Base-by-base conservation (phyloP, 1,140 invertebrate genomes). In the Atta texana region DNA sequence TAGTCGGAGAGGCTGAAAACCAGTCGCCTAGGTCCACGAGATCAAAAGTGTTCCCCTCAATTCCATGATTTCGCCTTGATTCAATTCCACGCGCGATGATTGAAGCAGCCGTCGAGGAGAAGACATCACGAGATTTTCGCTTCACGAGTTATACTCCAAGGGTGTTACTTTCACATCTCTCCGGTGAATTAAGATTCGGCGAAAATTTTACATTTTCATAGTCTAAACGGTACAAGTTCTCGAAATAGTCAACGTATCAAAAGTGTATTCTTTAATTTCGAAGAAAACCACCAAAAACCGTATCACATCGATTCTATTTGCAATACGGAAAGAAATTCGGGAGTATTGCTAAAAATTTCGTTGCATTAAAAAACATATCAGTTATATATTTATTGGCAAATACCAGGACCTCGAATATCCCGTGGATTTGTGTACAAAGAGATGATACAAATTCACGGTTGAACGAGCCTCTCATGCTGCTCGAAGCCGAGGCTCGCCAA, bases 21-120 rank as follows among this genome's bases (percentile, higher is more conserved):
- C 14, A 34, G 14, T 24, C 61, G 16, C 66, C 72, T 89, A 80
- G 87, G 31, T 85, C 66, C 28, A 89, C 88, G 87, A 89, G 88
- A 74, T 51, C 51, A 4, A 76, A 24, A 61, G 21, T 10, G n/a
- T 31, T 49, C 12, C 51, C 39, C 12, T 24, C 24, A 24, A 24
- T 24, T 24, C 24, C 24, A 24, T 24, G 24, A 24, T 24, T 24
- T 24, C 24, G 24, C 24, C 24, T 24, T 3, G 4, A 31, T 6
- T 31, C 39, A 16, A 63, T 55, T 61, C 12, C 57, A 21, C 55
- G 31, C 51, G 21, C 6, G 10, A 81, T 5, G 64, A 39, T 81
- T n/a, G 14, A 81, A 81, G 12, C 31, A 55, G 21, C 21, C 8
- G 21, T 8, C 31, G 51, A 81, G 44, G 77, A 57, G 18, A 34